phyloP scores from a whole-genome alignment of 2,113 vertebrate species.

The Psilopsiagon aymara region DNA sequence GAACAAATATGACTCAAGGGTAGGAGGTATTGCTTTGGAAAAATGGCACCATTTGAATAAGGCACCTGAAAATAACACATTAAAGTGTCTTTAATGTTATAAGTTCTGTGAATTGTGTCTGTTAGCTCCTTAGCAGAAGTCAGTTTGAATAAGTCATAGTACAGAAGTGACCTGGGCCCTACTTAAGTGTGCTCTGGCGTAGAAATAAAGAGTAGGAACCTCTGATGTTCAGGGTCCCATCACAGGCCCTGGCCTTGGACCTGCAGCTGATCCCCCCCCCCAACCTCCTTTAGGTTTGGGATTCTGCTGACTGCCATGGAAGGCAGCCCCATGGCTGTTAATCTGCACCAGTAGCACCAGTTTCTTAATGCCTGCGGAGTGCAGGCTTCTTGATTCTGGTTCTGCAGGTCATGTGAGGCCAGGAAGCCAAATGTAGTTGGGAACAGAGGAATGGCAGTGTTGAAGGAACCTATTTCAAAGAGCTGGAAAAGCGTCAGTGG shows the following conservation, averaged over 20 bases:
- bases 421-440: neutral
- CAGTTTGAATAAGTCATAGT: neutral
- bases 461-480: neutral
- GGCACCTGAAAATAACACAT: conserved; percentile 3
- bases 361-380: neutral
- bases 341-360: neutral
- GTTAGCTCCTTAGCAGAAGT: neutral
- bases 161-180: neutral
- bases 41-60: conserved; percentile 55
- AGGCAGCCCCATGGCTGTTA: neutral
- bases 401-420: neutral
- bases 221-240: neutral
- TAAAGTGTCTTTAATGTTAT: conserved; percentile 10
- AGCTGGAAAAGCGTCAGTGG: neutral
- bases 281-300: neutral
- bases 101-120: conserved; percentile 16
- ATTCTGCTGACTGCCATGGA: neutral
- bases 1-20: conserved; percentile 45
- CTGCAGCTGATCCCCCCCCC: neutral
- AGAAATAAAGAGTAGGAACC: neutral
- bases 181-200: neutral
- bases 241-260: neutral
- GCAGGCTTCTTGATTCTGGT: neutral
- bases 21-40: conserved; percentile 44
- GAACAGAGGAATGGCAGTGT: neutral